Evolutionary conservation across 2,888 invertebrate genomes (phyloP), one percentile per base, ranked within the genome.

Genomic region (Epistrophe eligans): DNA sequence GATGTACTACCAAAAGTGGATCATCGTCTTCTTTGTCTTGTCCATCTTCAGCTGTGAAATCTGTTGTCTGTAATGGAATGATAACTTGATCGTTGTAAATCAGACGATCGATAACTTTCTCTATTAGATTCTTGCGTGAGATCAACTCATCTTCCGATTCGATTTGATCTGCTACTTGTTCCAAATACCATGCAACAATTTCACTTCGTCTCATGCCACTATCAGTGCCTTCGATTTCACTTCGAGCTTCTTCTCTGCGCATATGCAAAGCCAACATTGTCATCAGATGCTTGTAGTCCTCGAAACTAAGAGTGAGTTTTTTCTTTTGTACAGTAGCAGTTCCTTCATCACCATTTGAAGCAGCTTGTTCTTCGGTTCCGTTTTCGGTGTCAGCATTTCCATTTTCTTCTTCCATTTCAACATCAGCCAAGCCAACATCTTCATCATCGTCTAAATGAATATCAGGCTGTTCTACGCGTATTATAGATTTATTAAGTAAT

Each of bases 401-500:
- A 87, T 93, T 92, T 40, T 94, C 94, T 15, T 95, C 94, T 0
- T 95, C 94, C 89, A 93, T 92, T 35, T 94, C 94, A 17, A 95
- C 94, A 2, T 95, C 94, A 17, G 94, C 94, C 93, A 94, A 93
- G 1, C 94, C 94, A 35, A 91, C 91, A 55, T 94, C 93, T 15
- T 95, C 95, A 48, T 97, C 97, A 82, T 97, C 98, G 72, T 97
- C 97, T 87, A 99, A 93, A 91, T 98, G 96, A 71, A 99, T 98
- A 91, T 99, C 99, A 0, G 99, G 99, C 91, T 99, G 99, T 90
- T 99, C 99, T 19, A 99, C 99, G 50, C 99, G 95, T 89, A 99
- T 98, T 88, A 99, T 99, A 0, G 99, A 99, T 91, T 99, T 99
- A 93, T 98, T 99, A 40, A 99, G 94, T 84, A 99, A 94, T 62